These are phyloP conservation scores for Macquaria ambigua DNA, from an alignment of 2,113 vertebrate species.

Conservation along the genomic window DNA sequence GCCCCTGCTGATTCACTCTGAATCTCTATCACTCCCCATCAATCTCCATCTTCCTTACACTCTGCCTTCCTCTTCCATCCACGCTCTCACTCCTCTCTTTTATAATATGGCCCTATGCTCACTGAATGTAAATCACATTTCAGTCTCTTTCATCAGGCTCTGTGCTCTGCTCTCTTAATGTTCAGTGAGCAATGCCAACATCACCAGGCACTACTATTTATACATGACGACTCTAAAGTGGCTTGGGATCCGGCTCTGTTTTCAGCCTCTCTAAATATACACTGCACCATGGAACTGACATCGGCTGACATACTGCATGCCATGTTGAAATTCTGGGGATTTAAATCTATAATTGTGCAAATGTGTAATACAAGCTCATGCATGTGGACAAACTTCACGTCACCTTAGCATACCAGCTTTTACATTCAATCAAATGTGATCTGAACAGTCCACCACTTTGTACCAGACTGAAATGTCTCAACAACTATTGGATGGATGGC, in stretches of 20 bases:
- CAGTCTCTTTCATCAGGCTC: slow-evolving; percentile 81
- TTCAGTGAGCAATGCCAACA: slow-evolving; percentile 53
- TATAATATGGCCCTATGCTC: slow-evolving; percentile 48
- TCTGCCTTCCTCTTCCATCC: slow-evolving; percentile 27
- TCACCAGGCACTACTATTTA: slow-evolving; percentile 73
- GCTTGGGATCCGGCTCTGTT: slow-evolving; percentile 62
- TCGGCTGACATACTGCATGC: slow-evolving; percentile 39
- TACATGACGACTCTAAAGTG: slow-evolving; percentile 58
- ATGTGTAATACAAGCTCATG: slow-evolving; percentile 51
- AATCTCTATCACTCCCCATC: slow-evolving; percentile 40
- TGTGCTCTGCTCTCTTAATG: slow-evolving; percentile 48
- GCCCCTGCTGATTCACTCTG: slow-evolving; percentile 21
- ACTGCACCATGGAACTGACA: slow-evolving; percentile 37
- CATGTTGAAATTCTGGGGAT: slow-evolving; percentile 58
- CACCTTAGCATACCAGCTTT: slow-evolving; percentile 16
- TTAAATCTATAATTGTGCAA: slow-evolving; percentile 60
- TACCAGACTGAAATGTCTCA: background rate
- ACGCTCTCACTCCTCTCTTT: slow-evolving; percentile 31
- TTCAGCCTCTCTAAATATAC: slow-evolving; percentile 70
- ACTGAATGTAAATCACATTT: slow-evolving; percentile 78
- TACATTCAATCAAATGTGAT: slow-evolving; percentile 16
- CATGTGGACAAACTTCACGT: slow-evolving; percentile 32
- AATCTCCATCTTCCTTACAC: slow-evolving; percentile 49
- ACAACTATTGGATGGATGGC: background rate
- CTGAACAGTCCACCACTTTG: background rate